Base-by-base conservation (phyloP, 92 coral and sea anemone species). In the Porites divaricata region DNA sequence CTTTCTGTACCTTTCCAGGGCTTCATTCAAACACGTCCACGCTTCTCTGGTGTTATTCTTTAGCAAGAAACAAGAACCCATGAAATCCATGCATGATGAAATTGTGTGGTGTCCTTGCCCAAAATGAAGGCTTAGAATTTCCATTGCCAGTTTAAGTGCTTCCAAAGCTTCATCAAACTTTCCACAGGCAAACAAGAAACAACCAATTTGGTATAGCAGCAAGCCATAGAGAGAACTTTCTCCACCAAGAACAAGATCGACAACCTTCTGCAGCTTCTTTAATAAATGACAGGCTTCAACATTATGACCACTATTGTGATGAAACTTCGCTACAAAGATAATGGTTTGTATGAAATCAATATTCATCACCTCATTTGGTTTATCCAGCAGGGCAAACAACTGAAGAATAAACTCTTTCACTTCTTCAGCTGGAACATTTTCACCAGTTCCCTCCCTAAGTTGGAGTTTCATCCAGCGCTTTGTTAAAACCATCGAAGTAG, bases 41-140 rank as follows among this genome's bases (percentile, higher is more conserved):
- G 85, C 77, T 8, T 57, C 77, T 17, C 4, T 57, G 2, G 26
- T 5, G 13, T 81, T 8, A 19, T 45, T 56, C 41, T 81, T 70
- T 0, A 25, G 67, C 22, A 69, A 15, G 2, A 76, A 68, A 81
- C 85, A 81, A 14, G 77, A 15, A 12, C 85, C 85, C 59, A 69
- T 0, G 19, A 71, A 20, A 16, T 25, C 41, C 77, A 56, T 69
- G 85, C 85, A 81, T 17, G 67, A 57, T 57, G 68, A 70, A 69
- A 57, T 53, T 41, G 56, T 12, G 35, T 69, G 77, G n/a, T 80
- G 67, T 2, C 45, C 63, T 45, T 35, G 35, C 2, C 85, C 85
- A 81, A 69, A 59, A 70, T 57, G 0, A 35, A 10, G 10, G 22
- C 26, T 8, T 13, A 80, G 48, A 1, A 81, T 70, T 28, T 57